Base-by-base conservation (phyloP, 2,113 vertebrate genomes). In the Indicator maculatus region DNA sequence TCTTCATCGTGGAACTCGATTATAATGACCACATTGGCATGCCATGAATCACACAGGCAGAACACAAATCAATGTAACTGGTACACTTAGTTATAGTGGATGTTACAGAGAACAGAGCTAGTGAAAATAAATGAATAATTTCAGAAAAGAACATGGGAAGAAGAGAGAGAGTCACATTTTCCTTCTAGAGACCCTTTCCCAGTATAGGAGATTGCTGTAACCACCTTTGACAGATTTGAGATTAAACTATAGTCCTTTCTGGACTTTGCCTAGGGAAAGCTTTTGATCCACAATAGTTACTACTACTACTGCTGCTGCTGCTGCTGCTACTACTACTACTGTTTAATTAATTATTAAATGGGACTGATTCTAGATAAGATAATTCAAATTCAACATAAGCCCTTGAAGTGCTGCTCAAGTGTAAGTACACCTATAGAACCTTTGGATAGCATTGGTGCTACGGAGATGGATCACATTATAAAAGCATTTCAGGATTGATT, bases 1-100 rank as follows among this genome's bases (percentile, higher is more conserved):
- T 92, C 89, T 94, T 93, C 86, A 92, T 76, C 85, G 84, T 89
- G 63, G 86, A 95, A 82, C 81, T 95, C 92, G 87, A 52, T 95
- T 96, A 92, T 76, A 94, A 94, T 70, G 77, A 92, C 86, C 81
- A 75, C 56, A 90, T 63, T 89, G 93, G 55, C 93, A 85, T 61
- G 50, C 55, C 86, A 89, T 96, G 81, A 92, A 94, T 96, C 86
- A 94, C 3, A 7, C 44, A 1, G 78, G 71, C 81, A 89, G 89
- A 59, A 72, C 78, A 94, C 86, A 94, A 91, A 92, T 90, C 93
- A 85, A 4, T 90, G 63, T 33, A 92, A 59, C 66, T 17, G 59
- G 88, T 82, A 28, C 59, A 26, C 81, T 92, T 61, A 69, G n/a
- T 86, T 92, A 67, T 24, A 75, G 63, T 50, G 83, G 70, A 65